phyloP scores from a whole-genome alignment of 2,888 invertebrate genomes.

The Venusia cambrica region DNA sequence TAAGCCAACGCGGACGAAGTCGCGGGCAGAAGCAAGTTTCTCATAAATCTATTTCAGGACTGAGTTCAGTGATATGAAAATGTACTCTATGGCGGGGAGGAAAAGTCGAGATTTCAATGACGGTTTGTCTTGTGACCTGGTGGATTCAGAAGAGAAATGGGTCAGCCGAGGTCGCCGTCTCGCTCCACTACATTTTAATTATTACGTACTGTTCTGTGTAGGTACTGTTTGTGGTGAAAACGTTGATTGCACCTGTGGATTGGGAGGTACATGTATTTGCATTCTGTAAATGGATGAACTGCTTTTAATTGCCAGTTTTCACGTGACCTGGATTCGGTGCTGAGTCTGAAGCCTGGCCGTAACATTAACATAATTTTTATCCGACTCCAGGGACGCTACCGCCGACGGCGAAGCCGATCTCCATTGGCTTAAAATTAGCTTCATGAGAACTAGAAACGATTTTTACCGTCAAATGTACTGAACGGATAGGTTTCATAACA shows the following conservation, averaged over 20 bases:
- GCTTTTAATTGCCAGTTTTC: neutral
- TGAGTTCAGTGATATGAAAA: slow-evolving; percentile 13
- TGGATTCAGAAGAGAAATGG: slow-evolving; percentile 59
- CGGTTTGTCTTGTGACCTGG: slow-evolving; percentile 42
- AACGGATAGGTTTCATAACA: too few relatives aligned
- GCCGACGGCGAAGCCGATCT: too few relatives aligned
- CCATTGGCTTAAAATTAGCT: too few relatives aligned
- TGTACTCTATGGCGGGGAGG: slow-evolving; percentile 8
- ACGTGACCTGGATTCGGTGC: too few relatives aligned
- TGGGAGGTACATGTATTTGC: slow-evolving; percentile 17
- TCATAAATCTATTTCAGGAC: slow-evolving; percentile 58
- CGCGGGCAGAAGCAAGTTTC: too few relatives aligned
- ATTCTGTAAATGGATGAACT: slow-evolving; percentile 4
- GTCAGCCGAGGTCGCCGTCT: slow-evolving; percentile 60
- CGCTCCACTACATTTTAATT: slow-evolving; percentile 61
- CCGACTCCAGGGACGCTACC: too few relatives aligned
- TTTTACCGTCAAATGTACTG: too few relatives aligned
- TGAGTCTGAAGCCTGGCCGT: too few relatives aligned
- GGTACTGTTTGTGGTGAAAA: slow-evolving; percentile 28
- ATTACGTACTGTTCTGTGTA: too few relatives aligned
- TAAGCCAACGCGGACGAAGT: too few relatives aligned
- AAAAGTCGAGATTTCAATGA: slow-evolving; percentile 34
- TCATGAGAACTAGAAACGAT: too few relatives aligned
- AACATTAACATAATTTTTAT: too few relatives aligned
- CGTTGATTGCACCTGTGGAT: slow-evolving; percentile 38